phyloP scores from a whole-genome alignment of 2,797 vertebrate species.

The Spatula versicolor region DNA sequence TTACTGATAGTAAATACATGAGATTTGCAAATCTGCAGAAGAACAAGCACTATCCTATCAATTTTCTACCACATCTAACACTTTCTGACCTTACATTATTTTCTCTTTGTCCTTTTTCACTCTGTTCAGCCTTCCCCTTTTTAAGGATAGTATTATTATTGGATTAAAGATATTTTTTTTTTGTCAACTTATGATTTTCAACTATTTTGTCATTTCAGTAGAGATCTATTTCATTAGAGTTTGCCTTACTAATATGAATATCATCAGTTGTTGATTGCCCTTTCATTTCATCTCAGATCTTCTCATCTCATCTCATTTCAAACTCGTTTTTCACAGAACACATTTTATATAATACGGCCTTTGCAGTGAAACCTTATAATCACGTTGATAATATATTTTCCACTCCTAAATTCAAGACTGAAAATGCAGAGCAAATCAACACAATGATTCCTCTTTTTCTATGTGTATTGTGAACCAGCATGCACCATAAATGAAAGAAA shows the following conservation, averaged over 20 bases:
- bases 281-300: neutral
- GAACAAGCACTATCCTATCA: neutral
- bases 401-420: neutral
- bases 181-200: neutral
- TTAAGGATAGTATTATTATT: neutral
- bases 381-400: neutral
- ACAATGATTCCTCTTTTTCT: neutral
- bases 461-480: neutral
- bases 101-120: neutral
- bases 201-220: neutral
- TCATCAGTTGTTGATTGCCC: neutral
- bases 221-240: neutral
- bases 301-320: neutral
- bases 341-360: neutral
- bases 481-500: neutral
- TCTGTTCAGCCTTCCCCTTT: neutral
- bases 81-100: neutral
- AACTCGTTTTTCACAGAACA: neutral
- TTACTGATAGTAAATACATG: neutral
- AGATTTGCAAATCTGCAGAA: neutral
- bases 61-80: neutral
- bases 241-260: rapidly evolving
- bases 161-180: neutral
- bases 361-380: neutral
- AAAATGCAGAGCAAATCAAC: neutral